Evolutionary conservation across 2,797 vertebrate genomes (phyloP).

Genomic region (Ctenosaura bakeri): DNA sequence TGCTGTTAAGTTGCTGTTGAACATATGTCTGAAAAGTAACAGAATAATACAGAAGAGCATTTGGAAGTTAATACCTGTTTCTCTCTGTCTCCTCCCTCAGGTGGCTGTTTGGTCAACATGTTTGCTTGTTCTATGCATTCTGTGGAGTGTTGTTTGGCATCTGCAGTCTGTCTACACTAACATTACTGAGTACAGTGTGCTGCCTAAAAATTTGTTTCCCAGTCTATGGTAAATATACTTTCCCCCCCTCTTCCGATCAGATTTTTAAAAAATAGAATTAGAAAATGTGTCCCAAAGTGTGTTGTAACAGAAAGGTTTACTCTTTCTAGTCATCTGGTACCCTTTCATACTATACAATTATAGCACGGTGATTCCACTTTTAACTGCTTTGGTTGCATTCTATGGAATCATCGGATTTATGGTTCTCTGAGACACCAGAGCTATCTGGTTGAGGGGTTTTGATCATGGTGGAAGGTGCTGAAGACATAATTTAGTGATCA

Average conservation of each 20-base stretch:
- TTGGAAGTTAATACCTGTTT: neutral
- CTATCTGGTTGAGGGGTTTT: no score
- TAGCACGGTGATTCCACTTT: no score
- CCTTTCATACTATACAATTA: no score
- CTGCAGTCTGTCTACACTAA: conserved; percentile 85
- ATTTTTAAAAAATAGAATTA: neutral
- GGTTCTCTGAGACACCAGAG: no score
- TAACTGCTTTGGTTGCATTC: no score
- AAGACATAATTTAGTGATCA: no score
- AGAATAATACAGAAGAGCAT: neutral
- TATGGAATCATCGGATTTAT: no score
- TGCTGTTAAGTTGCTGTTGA: neutral
- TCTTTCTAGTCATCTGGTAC: neutral
- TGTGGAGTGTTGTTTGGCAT: conserved; percentile 86
- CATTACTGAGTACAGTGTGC: conserved; percentile 85
- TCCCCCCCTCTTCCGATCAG: neutral
- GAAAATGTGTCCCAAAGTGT: neutral
- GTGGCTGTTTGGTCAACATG: conserved; percentile 76
- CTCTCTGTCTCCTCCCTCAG: conserved; percentile 46
- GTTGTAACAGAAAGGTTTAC: conserved; percentile 2
- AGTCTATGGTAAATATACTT: conserved; percentile 79
- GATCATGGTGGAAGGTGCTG: no score
- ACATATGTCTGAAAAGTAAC: neutral
- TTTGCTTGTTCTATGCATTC: conserved; percentile 82
- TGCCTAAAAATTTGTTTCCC: conserved; percentile 89